These are phyloP conservation scores for Chamaetylas fuelleborni DNA, from an alignment of 2,113 vertebrate species.

Conservation along the genomic window DNA sequence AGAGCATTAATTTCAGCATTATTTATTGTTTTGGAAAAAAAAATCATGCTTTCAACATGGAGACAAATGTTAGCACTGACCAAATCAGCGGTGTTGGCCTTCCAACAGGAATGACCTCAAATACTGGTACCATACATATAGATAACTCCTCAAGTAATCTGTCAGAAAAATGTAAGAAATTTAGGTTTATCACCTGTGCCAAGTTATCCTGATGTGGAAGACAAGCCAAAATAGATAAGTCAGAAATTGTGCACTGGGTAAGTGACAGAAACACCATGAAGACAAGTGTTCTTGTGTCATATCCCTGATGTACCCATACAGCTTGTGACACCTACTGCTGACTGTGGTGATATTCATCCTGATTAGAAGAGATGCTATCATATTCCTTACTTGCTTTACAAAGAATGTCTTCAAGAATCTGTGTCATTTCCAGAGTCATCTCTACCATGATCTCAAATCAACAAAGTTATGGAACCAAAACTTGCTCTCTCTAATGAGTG, in stretches of 20 bases:
- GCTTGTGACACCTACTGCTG: constrained; percentile 46
- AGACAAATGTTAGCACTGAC: neutral
- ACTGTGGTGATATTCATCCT: constrained; percentile 19
- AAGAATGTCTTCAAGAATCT: neutral
- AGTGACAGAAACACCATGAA: constrained; percentile 31
- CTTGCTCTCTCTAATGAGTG: constrained; percentile 30
- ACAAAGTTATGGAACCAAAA: neutral
- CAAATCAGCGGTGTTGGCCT: neutral
- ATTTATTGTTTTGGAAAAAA: neutral
- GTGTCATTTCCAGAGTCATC: neutral
- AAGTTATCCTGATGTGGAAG: neutral
- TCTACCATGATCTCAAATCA: constrained; percentile 13
- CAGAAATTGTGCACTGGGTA: neutral
- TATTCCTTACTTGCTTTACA: neutral
- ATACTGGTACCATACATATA: neutral
- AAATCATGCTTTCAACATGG: neutral
- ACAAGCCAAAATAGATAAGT: neutral
- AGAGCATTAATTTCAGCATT: neutral
- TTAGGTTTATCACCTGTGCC: neutral
- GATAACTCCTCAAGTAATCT: neutral
- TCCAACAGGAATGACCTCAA: neutral
- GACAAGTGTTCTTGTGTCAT: neutral
- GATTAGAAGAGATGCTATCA: constrained; percentile 15
- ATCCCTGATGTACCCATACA: constrained; percentile 12
- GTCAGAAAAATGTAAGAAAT: neutral